Percentiles rank a stretch among this genome's conserved stretches.
Conservation (phyloP, 2,113 vertebrate genomes). For the Corythornis madagascariensis region DNA sequence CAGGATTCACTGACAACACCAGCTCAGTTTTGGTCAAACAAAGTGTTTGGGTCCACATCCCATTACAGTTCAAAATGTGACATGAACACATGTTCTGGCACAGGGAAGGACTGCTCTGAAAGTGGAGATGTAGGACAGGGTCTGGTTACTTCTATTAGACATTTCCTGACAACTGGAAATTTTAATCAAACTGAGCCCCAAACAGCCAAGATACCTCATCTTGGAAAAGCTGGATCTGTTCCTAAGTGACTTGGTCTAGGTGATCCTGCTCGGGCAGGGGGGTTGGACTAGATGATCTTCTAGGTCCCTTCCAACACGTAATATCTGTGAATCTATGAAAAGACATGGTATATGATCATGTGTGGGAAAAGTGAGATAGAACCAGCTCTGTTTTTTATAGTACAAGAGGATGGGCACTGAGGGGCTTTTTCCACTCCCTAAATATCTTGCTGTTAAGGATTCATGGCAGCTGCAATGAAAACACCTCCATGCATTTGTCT, state of each 20-base stretch:
- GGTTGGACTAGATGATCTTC: no score
- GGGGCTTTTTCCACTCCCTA: background rate
- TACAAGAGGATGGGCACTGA: background rate
- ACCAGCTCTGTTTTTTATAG: background rate
- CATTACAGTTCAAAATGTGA: background rate
- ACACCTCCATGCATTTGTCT: background rate
- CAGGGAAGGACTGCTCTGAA: background rate
- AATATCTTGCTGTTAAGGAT: background rate
- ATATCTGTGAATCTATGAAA: no score
- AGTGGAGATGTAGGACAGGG: no score
- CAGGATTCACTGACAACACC: background rate
- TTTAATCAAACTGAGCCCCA: background rate
- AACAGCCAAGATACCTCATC: background rate
- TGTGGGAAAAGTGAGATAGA: background rate
- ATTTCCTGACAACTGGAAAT: background rate
- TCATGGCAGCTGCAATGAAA: background rate
- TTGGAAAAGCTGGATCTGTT: background rate
- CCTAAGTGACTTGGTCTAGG: no score
- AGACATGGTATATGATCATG: background rate
- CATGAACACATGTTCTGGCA: rapidly evolving
- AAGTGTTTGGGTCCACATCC: background rate
- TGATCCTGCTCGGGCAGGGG: no score
- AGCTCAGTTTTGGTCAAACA: background rate
- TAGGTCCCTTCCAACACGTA: no score
- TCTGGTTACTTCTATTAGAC: background rate